phyloP scores from a whole-genome alignment of 1,140 invertebrate species.

The Globodera rostochiensis region DNA sequence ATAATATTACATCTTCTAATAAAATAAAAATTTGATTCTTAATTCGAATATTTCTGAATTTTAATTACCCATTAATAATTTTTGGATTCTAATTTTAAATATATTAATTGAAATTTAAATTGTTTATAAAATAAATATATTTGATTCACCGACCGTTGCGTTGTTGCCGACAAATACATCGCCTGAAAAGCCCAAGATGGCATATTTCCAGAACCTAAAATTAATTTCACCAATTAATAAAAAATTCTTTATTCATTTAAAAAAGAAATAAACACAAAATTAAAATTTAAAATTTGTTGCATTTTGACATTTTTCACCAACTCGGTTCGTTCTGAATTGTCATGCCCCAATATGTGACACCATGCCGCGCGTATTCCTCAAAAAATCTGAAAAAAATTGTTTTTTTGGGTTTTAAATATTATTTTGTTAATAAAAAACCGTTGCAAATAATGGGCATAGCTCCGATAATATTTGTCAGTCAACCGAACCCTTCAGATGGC shows the following conservation, averaged over 20 bases:
- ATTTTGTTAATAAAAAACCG: slow-evolving; percentile 67
- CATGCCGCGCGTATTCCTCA: slow-evolving; percentile 70
- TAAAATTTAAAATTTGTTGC: no score
- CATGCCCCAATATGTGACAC: slow-evolving; percentile 72
- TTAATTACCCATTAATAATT: no score
- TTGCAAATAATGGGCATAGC: slow-evolving; percentile 80
- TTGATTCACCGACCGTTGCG: slow-evolving; percentile 38
- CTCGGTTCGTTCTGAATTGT: slow-evolving; percentile 73
- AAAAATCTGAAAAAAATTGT: slow-evolving; percentile 69
- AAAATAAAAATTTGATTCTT: no score
- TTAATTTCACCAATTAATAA: no score
- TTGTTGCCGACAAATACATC: slow-evolving; percentile 75
- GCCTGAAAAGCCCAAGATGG: slow-evolving; percentile 73
- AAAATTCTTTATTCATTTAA: no score
- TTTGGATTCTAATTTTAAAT: no score
- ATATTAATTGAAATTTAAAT: no score
- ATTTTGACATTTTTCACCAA: not conserved
- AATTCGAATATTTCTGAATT: no score
- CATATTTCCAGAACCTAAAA: slow-evolving; percentile 48
- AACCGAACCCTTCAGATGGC: slow-evolving; percentile 70
- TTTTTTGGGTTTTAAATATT: not conserved
- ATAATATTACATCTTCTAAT: not conserved
- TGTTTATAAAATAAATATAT: no score
- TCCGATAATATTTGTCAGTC: slow-evolving; percentile 75
- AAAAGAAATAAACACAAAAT: no score